phyloP scores from a whole-genome alignment of 2,888 invertebrate genomes.

The Mechanitis messenoides region DNA sequence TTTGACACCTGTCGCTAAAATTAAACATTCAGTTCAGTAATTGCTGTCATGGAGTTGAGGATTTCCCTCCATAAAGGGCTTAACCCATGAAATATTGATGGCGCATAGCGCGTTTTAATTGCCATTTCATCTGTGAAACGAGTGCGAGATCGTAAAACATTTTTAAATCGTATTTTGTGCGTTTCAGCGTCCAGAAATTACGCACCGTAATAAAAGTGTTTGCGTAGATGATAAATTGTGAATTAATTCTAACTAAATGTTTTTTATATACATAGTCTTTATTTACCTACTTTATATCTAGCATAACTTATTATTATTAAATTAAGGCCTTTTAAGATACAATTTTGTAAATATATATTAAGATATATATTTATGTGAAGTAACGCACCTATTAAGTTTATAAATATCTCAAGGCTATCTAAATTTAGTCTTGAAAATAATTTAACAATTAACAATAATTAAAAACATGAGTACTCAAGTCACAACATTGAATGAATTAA shows the following conservation, averaged over 20 bases:
- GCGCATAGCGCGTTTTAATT: slow-evolving; percentile 32
- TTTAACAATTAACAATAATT: too few species aligned
- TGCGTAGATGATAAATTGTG: not conserved
- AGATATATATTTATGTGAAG: too few species aligned
- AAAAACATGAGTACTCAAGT: too few species aligned
- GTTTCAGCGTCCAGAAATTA: slow-evolving; percentile 19
- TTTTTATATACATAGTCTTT: not conserved
- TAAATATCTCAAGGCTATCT: too few species aligned
- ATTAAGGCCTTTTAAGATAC: too few species aligned
- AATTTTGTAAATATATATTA: too few species aligned
- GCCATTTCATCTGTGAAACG: slow-evolving; percentile 38
- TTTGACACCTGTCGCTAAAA: slow-evolving; percentile 65
- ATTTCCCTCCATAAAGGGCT: slow-evolving; percentile 54
- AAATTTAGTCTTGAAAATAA: too few species aligned
- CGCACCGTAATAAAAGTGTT: slow-evolving; percentile 7
- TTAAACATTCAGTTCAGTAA: slow-evolving; percentile 64
- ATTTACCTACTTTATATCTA: not conserved
- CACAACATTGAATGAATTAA: too few species aligned
- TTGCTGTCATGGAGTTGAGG: slow-evolving; percentile 60
- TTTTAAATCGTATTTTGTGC: slow-evolving; percentile 28
- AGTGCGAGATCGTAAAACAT: slow-evolving; percentile 35
- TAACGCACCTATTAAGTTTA: too few species aligned
- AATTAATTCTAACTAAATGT: not conserved
- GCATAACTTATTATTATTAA: not conserved
- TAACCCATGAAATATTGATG: slow-evolving; percentile 51